phyloP scores from a whole-genome alignment of 2,113 vertebrate species.

The Sterrhoptilus dennistouni region DNA sequence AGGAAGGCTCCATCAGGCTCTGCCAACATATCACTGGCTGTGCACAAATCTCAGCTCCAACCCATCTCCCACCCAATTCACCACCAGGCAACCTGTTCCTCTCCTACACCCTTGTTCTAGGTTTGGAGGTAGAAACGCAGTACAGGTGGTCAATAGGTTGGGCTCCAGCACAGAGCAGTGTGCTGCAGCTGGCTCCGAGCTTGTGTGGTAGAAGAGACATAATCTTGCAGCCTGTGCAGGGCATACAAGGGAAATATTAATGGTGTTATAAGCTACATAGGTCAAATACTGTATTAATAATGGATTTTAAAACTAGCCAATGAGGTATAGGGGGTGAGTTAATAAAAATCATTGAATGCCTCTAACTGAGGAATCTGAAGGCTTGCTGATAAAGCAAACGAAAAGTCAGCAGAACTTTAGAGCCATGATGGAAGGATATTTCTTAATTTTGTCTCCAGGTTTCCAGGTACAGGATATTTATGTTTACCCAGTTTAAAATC shows the following conservation, averaged over 20 bases:
- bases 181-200: not conserved
- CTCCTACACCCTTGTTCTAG: not conserved
- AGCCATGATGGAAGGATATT: not conserved
- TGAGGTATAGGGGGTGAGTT: not conserved
- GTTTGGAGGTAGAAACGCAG: not conserved
- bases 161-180: not conserved
- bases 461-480: not conserved
- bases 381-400: not conserved
- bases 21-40: not conserved
- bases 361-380: not conserved
- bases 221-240: not conserved
- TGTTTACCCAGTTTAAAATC: not conserved
- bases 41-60: not conserved
- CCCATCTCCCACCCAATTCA: fast-evolving
- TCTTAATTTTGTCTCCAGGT: not conserved
- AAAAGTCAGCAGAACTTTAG: not conserved
- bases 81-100: not conserved
- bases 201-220: too few species aligned
- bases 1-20: not conserved
- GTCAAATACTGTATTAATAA: not conserved
- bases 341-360: not conserved
- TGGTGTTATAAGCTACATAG: not conserved
- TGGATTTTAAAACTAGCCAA: not conserved
- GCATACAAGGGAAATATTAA: not conserved
- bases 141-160: not conserved